A percentile compares a stretch with the other conserved stretches of the same genome.
These are phyloP conservation scores for Drosophila takahashii DNA, from an alignment of 1,140 invertebrate genomes.

Conservation along the genomic window DNA sequence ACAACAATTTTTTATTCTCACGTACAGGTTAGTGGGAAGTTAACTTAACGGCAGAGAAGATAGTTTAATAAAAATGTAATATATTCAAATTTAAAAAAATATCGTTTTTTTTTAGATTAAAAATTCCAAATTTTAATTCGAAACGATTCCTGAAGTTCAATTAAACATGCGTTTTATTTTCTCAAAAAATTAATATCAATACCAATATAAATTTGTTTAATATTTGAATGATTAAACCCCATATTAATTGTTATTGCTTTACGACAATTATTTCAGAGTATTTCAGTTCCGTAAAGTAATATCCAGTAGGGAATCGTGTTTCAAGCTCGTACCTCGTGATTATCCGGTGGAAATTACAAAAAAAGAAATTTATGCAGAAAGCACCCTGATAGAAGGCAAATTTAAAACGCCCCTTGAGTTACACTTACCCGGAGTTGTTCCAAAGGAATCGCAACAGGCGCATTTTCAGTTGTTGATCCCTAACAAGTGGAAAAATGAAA, in stretches of 20 bases:
- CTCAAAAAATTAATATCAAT: background rate
- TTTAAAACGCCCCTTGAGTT: constrained; percentile 94
- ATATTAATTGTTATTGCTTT: constrained; percentile 8
- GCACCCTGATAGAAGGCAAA: constrained; percentile 93
- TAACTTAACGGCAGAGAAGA: background rate
- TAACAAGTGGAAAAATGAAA: constrained; percentile 89
- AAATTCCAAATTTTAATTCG: too few relatives aligned
- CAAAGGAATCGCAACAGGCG: constrained; percentile 91
- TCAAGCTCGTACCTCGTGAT: constrained; percentile 91
- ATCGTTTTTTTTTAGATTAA: too few relatives aligned
- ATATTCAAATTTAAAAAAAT: too few relatives aligned
- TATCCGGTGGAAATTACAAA: constrained; percentile 96
- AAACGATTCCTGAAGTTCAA: constrained; percentile 19
- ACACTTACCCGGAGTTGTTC: constrained; percentile 94
- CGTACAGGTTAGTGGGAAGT: constrained; percentile 26
- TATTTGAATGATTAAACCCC: background rate
- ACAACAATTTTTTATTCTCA: constrained; percentile 19
- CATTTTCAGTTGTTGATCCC: constrained; percentile 95
- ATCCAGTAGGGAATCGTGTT: constrained; percentile 92
- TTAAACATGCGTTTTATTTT: background rate
- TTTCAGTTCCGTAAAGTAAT: constrained; percentile 96
- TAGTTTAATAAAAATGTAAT: background rate
- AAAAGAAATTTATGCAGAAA: constrained; percentile 92
- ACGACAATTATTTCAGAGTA: constrained; percentile 87
- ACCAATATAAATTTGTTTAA: background rate